Evolutionary conservation across 2,888 invertebrate genomes (phyloP), one percentile per base, ranked within the genome.

Genomic region (Tinea pellionella): DNA sequence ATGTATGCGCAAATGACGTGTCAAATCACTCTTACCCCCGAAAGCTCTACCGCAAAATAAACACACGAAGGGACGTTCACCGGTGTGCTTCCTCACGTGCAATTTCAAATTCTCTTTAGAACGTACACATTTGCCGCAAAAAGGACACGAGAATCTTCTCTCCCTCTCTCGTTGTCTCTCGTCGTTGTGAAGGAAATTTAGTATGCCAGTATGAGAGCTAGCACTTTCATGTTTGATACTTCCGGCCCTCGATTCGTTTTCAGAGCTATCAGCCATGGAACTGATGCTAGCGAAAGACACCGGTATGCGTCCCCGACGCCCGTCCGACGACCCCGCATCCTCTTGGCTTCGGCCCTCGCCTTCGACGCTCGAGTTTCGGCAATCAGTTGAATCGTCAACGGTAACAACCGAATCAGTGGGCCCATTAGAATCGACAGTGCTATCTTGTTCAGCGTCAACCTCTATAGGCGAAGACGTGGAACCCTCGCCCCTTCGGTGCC

Each of bases 41-140:
- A 96, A 96, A 18, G 95, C 95, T 24, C 95, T 89, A 0, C 95
- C 95, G 76, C 96, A 96, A 77, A 96, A 96, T 63, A 96, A 87
- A 68, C 96, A 96, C 61, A 95, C 96, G 75, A 96, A 96, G n/a
- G 96, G 96, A 30, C 96, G 89, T 76, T 96, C 96, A 9, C 95
- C 95, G 3, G 92, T 92, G 73, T 96, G 96, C 71, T 96, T 96
- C 61, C 95, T 90, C 16, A 96, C 94, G 79, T 96, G 96, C 65
- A 96, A 83, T 78, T 96, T 95, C 60, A 96, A 88, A 75, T 95
- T 95, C 83, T 95, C 95, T 80, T 95, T 95, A 56, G 95, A 95
- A 61, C 95, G 89, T 42, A 96, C 96, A 76, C 95, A 95, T 76
- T 96, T 96, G 58, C 95, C 94, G 77, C 96, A 96, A 74, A 95